Evolutionary conservation across 2,113 vertebrate species (phyloP), one percentile per base, ranked within the genome.

Genomic region (Vulpes lagopus): DNA sequence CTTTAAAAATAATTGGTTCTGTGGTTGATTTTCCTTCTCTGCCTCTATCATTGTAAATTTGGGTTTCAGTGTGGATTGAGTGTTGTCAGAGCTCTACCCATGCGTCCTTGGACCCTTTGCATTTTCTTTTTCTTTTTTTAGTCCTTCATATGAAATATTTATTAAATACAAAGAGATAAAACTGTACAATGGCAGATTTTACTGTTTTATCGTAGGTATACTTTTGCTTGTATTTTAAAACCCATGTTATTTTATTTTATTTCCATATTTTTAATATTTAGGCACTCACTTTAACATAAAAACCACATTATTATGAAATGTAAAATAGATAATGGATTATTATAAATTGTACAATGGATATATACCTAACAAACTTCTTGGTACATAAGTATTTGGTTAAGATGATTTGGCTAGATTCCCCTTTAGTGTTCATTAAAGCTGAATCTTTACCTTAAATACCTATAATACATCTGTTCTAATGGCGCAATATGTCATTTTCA

Each of bases 241-340:
- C 43, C 43, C 43, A 43, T 43, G 43, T 43, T 43, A 43, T 43
- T 43, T 43, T 43, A 43, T 43, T 67, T 59, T 51, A 60, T 55
- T 89, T 82, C 3, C 5, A 20, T 55, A 74, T 91, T 55, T 92
- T 82, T n/a, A 78, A 59, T 94, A 59, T 89, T 79, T 74, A 90
- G n/a, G 9, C 3, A 67, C 12, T 53, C 30, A 76, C 0, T 51
- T n/a, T 74, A 17, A 62, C 69, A 82, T 60, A 49, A 91, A 76
- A 84, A 65, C 19, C 91, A 30, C 4, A 69, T 49, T 57, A 59
- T 20, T 96, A 35, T 25, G 60, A 43, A 5, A 49, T 55, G 2
- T 20, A 25, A 67, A 73, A 57, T 76, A 23, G 7, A 35, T 74
- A 79, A 79, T n/a, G 4, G 16, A 55, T 79, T 53, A 55, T 32